Evolutionary conservation across 2,113 vertebrate species (phyloP).

Genomic region (Sisor rabdophorus): DNA sequence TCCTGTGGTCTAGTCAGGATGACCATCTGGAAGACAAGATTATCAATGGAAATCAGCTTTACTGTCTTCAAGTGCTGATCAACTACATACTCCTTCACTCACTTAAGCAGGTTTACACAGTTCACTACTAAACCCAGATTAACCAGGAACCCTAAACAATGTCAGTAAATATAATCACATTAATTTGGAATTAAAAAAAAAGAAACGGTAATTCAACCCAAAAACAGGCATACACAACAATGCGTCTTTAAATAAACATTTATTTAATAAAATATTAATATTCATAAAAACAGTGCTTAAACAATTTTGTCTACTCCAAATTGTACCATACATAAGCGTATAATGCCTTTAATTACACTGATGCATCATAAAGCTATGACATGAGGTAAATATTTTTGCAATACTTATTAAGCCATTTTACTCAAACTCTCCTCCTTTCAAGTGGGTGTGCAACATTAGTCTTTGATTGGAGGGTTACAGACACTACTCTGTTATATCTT

Average conservation of each 20-base stretch:
- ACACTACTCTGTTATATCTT: constrained; percentile 43
- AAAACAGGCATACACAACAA: neutral
- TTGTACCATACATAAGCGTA: neutral
- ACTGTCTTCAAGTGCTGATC: too few relatives aligned
- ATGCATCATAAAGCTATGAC: neutral
- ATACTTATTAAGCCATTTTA: neutral
- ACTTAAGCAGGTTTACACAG: neutral
- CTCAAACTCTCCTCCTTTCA: neutral
- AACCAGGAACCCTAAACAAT: neutral
- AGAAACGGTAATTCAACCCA: neutral
- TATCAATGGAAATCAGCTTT: too few relatives aligned
- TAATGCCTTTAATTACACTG: neutral
- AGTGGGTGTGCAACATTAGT: neutral
- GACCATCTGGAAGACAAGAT: too few relatives aligned
- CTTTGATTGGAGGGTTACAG: constrained; percentile 34
- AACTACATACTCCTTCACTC: neutral
- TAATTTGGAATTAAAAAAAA: neutral
- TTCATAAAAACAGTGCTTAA: neutral
- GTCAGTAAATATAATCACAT: neutral
- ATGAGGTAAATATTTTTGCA: neutral
- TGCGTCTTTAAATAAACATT: constrained; percentile 3
- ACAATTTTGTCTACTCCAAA: neutral
- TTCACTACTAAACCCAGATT: neutral
- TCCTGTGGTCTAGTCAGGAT: too few relatives aligned
- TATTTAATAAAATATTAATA: constrained; percentile 16